phyloP scores from a whole-genome alignment of 2,888 invertebrate species.

The Pseudococcus jackbeardsleyi region DNA sequence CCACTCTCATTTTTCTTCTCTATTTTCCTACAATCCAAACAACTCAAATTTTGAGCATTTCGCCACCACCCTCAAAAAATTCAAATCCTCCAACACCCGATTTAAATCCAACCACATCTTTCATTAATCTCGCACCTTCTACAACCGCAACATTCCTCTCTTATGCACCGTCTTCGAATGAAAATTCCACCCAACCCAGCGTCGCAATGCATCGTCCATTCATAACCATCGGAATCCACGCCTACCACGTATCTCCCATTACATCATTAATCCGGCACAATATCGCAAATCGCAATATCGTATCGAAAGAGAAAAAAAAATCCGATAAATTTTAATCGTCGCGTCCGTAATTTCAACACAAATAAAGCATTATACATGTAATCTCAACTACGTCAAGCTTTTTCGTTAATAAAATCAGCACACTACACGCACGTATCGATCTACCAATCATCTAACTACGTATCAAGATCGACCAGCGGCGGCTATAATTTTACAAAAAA shows the following conservation, averaged over 20 bases:
- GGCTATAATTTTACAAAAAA: conserved; percentile 28
- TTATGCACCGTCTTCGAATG: too few relatives aligned
- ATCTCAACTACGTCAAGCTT: conserved; percentile 29
- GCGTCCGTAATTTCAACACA: not conserved
- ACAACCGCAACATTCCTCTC: too few relatives aligned
- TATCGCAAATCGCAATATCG: not conserved
- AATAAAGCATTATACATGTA: conserved; percentile 13
- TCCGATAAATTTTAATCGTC: conserved; percentile 28
- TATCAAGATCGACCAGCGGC: not conserved
- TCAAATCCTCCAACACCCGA: too few relatives aligned
- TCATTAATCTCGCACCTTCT: too few relatives aligned
- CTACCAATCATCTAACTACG: not conserved
- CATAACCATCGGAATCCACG: not conserved
- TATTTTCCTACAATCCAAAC: too few relatives aligned
- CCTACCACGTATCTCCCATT: not conserved
- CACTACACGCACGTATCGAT: not conserved
- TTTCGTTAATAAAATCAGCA: conserved; percentile 23
- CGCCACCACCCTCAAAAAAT: too few relatives aligned
- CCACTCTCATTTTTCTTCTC: too few relatives aligned
- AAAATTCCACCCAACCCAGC: too few relatives aligned
- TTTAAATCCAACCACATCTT: too few relatives aligned
- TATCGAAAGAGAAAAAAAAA: not conserved
- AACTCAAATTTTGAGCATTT: too few relatives aligned
- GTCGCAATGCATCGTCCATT: not conserved
- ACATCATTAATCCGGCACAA: not conserved